A percentile compares a stretch with the other conserved stretches of the same genome.
Conservation (phyloP, 2,888 invertebrate species). For the Rhorus exstirpatorius region DNA sequence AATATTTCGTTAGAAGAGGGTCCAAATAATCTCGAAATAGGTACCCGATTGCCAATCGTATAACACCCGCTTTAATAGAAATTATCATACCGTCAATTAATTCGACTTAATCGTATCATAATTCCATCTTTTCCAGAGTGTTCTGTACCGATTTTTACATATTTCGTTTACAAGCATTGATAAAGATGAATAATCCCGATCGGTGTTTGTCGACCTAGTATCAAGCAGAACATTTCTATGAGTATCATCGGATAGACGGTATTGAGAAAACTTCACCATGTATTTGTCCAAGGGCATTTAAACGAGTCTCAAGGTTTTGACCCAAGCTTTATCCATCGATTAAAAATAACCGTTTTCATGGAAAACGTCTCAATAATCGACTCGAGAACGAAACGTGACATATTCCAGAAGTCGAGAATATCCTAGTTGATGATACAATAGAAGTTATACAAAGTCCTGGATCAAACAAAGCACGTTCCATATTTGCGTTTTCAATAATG, state of each 20-base stretch:
- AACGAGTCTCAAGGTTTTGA: background rate
- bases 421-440: background rate
- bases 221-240: background rate
- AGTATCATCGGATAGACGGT: background rate
- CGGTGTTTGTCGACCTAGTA: too few species aligned
- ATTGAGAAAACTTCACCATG: background rate
- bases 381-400: background rate
- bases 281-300: background rate
- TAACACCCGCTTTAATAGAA: too few species aligned
- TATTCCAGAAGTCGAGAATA: background rate
- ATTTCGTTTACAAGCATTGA: too few species aligned
- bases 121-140: too few species aligned
- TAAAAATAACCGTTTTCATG: background rate
- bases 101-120: too few species aligned
- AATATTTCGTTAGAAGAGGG: too few species aligned
- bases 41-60: too few species aligned
- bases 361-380: background rate
- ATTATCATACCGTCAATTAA: too few species aligned
- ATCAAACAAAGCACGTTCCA: constrained; percentile 42
- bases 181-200: too few species aligned
- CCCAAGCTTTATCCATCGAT: background rate
- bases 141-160: too few species aligned
- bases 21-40: too few species aligned
- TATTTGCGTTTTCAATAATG: constrained; percentile 40
- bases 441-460: constrained; percentile 6